These are phyloP conservation scores for Callithrix jacchus DNA, from an alignment of 2,113 vertebrate genomes.

Conservation along the genomic window DNA sequence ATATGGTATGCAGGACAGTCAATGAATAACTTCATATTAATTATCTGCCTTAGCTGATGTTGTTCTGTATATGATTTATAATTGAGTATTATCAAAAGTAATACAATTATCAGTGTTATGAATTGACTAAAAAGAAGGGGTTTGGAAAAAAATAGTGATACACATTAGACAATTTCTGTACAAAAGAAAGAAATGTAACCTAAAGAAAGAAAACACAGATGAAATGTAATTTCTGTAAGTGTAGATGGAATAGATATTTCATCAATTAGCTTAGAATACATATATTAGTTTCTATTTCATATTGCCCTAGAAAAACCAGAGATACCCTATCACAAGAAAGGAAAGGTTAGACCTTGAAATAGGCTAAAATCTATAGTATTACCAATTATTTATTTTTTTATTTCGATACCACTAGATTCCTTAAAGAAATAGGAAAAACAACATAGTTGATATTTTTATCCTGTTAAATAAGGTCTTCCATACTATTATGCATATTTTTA, in stretches of 20 bases:
- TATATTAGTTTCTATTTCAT: background rate
- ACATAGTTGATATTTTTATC: background rate
- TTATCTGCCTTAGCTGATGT: background rate
- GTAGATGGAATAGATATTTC: background rate
- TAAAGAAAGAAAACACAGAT: background rate
- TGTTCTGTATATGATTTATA: background rate
- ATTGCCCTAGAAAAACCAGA: background rate
- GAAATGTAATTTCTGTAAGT: background rate
- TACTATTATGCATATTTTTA: background rate
- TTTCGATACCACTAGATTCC: background rate
- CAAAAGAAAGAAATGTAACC: background rate
- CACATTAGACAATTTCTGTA: background rate
- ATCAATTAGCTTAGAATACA: background rate
- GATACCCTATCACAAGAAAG: background rate
- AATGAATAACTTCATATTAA: background rate
- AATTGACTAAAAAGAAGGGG: background rate
- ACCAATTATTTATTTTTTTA: background rate
- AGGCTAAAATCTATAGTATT: background rate
- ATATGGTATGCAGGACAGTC: background rate
- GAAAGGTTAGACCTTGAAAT: background rate
- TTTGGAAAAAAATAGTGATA: conserved; percentile 10
- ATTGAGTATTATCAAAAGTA: background rate
- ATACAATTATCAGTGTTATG: background rate
- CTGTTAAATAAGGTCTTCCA: background rate
- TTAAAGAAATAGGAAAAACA: background rate